These are phyloP conservation scores for Vombatus ursinus DNA, from an alignment of 2,113 vertebrate species.

Conservation along the genomic window DNA sequence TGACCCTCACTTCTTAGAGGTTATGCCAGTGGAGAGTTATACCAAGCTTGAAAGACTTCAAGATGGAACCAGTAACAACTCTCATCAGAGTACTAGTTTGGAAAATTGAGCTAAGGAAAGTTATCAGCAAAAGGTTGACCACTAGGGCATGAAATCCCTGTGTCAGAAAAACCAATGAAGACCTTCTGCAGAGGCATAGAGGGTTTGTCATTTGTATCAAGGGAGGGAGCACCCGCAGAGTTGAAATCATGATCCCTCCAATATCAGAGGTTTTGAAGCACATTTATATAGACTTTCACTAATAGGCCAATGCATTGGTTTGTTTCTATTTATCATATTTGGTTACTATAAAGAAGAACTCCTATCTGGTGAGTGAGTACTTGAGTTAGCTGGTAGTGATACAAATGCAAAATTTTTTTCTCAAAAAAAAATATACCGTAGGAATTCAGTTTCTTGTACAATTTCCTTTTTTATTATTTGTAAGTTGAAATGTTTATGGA, in stretches of 20 bases:
- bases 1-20: background rate
- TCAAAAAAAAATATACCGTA: background rate
- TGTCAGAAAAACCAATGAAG: background rate
- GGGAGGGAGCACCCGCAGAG: background rate
- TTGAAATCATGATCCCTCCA: too few relatives aligned
- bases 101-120: background rate
- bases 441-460: background rate
- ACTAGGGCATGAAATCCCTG: background rate
- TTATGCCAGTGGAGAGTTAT: background rate
- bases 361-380: background rate
- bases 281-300: background rate
- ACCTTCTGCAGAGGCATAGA: background rate
- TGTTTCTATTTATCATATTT: background rate
- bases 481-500: background rate
- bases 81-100: background rate
- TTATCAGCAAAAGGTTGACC: background rate
- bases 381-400: background rate
- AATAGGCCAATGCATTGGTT: background rate
- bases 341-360: too few relatives aligned
- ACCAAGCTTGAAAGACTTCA: background rate
- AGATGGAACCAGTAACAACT: background rate
- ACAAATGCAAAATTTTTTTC: background rate
- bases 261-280: background rate
- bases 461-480: background rate
- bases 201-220: background rate